These are phyloP conservation scores for Drymodes brunneopygia DNA, from an alignment of 2,113 vertebrate genomes.

Conservation along the genomic window DNA sequence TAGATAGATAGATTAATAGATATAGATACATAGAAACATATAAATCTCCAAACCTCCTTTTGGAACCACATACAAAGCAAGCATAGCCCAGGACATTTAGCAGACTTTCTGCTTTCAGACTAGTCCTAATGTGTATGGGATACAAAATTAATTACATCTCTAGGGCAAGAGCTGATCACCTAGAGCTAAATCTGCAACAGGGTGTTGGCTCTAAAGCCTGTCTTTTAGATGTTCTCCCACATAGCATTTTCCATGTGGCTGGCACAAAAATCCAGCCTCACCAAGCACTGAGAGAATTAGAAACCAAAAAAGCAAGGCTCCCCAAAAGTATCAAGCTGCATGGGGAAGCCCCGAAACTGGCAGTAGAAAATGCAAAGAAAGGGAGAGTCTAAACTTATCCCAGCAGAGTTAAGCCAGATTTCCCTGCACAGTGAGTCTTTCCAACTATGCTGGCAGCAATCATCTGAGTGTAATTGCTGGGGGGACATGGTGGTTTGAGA, in stretches of 20 bases:
- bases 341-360: not conserved
- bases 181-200: not conserved
- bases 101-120: not conserved
- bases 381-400: not conserved
- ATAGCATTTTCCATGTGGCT: not conserved
- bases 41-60: not conserved
- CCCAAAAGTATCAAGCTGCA: not conserved
- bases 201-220: not conserved
- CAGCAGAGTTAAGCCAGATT: not conserved
- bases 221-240: not conserved
- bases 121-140: not conserved
- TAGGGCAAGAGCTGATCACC: not conserved
- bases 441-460: slow-evolving; percentile 1
- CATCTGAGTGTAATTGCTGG: slow-evolving; percentile 21
- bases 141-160: not conserved
- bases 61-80: not conserved
- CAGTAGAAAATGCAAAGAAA: not conserved
- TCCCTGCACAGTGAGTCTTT: not conserved
- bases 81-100: not conserved
- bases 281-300: not conserved
- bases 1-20: not conserved
- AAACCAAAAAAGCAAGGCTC: not conserved
- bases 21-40: not conserved
- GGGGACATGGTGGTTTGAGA: not conserved
- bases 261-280: not conserved